Evolutionary conservation across 2,113 vertebrate species (phyloP).

Genomic region (Tichodroma muraria): DNA sequence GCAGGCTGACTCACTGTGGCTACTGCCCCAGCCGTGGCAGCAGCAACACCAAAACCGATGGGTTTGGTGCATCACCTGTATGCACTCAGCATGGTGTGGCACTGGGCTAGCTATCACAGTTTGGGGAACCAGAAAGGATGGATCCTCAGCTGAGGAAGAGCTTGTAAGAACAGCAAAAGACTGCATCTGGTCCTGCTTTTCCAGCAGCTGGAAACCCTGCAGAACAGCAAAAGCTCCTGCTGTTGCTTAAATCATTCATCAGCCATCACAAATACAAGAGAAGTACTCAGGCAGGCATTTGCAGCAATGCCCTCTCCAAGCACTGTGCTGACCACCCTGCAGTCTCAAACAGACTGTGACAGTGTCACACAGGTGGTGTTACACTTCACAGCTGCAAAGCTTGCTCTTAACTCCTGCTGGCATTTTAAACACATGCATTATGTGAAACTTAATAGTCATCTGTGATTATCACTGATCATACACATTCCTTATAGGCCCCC

Average conservation of each 20-base stretch:
- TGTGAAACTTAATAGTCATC: not conserved
- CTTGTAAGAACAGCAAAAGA: not conserved
- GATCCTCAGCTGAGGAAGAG: not conserved
- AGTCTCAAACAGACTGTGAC: not conserved
- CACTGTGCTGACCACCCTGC: not conserved
- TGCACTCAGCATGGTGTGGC: fast-evolving
- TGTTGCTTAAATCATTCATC: not conserved
- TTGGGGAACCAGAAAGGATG: fast-evolving
- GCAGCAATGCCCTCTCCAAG: not conserved
- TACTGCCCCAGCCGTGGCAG: not conserved
- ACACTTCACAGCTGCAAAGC: not conserved
- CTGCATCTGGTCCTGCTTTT: not conserved
- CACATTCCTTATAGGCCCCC: not conserved
- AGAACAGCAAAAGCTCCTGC: not conserved
- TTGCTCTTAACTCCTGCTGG: not conserved
- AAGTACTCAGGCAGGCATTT: not conserved
- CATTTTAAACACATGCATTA: not conserved
- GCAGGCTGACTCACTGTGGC: not conserved
- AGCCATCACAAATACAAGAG: not conserved
- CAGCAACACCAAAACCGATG: not conserved
- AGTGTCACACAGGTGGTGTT: not conserved
- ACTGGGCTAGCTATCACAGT: not conserved
- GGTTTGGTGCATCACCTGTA: not conserved
- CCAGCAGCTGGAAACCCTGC: no score
- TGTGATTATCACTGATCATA: not conserved